Percentiles rank a stretch among this genome's conserved stretches.
Conservation (phyloP, 2,113 vertebrate genomes). For the Nannobrachium achirus region DNA sequence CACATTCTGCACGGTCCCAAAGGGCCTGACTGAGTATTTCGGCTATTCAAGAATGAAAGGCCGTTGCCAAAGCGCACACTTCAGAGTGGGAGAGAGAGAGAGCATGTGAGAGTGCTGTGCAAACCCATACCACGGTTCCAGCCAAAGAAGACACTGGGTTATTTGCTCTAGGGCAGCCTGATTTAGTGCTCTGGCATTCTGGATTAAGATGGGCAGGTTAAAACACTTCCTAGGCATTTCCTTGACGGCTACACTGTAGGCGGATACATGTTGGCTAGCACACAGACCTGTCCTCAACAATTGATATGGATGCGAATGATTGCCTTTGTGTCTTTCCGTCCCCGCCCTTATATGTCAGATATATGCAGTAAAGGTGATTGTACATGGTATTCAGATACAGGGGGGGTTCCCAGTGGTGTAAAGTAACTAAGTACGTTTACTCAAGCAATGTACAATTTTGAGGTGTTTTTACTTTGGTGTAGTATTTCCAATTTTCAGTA, state of each 20-base stretch:
- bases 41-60: constrained; percentile 51
- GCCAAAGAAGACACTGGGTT: constrained; percentile 60
- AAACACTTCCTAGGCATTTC: constrained; percentile 70
- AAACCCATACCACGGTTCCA: constrained; percentile 43
- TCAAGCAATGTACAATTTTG: too few species aligned
- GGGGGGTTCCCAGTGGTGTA: neutral
- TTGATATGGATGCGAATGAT: constrained; percentile 12
- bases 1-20: constrained; percentile 37
- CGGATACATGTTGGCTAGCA: constrained; percentile 40
- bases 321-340: neutral
- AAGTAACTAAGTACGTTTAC: too few species aligned
- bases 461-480: too few species aligned
- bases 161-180: constrained; percentile 55
- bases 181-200: constrained; percentile 62
- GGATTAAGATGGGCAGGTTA: constrained; percentile 69
- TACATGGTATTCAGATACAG: neutral
- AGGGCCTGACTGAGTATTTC: constrained; percentile 37
- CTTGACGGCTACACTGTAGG: constrained; percentile 44
- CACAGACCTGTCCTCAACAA: constrained; percentile 30
- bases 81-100: constrained; percentile 47
- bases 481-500: too few species aligned
- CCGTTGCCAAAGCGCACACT: constrained; percentile 52
- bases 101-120: constrained; percentile 42
- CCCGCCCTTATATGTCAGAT: neutral
- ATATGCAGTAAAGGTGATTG: neutral